Conservation (phyloP, 2,113 vertebrate genomes). For the Genyomyrus donnyi region DNA sequence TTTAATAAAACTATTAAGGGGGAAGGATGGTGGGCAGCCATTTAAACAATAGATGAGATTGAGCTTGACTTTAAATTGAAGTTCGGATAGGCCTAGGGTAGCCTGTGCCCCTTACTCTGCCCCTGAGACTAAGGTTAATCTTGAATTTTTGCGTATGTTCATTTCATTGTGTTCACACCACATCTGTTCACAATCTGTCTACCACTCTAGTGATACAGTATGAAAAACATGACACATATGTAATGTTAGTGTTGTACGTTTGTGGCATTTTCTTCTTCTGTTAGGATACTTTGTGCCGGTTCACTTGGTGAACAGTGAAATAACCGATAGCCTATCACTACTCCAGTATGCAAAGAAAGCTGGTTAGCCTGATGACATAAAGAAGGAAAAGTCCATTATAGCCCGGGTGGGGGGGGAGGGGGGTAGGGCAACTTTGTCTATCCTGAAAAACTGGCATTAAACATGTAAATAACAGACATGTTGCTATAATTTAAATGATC, state of each 20-base stretch:
- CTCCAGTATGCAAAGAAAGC: background rate
- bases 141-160: background rate
- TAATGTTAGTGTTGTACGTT: background rate
- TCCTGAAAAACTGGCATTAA: too few relatives aligned
- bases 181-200: background rate
- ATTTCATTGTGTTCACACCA: background rate
- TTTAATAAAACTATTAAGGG: background rate
- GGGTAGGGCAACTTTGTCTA: too few relatives aligned
- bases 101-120: background rate
- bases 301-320: background rate
- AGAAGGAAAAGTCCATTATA: too few relatives aligned
- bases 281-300: background rate
- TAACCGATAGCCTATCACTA: background rate
- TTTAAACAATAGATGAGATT: background rate
- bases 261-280: background rate
- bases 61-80: background rate
- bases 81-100: background rate
- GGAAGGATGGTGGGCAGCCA: background rate
- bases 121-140: background rate
- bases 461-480: too few relatives aligned
- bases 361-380: background rate
- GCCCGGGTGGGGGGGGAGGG: too few relatives aligned
- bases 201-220: background rate
- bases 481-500: too few relatives aligned
- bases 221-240: background rate